Evolutionary conservation across 2,797 vertebrate species (phyloP).

Genomic region (Prunella strophiata): DNA sequence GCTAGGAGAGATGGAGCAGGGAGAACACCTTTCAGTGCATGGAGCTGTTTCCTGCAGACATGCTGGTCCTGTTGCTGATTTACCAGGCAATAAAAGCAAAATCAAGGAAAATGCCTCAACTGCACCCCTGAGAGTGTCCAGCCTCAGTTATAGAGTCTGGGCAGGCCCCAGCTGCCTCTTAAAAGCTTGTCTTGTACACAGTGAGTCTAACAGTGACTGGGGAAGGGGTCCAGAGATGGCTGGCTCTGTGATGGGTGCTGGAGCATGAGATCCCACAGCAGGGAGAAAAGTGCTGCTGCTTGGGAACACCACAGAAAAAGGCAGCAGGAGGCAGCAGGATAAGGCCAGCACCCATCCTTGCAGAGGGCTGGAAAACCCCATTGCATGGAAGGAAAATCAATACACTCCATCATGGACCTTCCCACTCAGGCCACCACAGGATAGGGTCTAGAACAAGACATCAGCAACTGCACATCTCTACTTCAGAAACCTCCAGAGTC

Average conservation of each 20-base stretch:
- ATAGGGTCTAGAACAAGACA: rapidly evolving
- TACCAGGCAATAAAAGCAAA: not conserved
- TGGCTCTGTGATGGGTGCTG: not conserved
- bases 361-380: rapidly evolving
- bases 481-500: not conserved
- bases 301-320: rapidly evolving
- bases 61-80: not conserved
- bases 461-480: rapidly evolving
- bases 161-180: not conserved
- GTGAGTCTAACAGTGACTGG: rapidly evolving
- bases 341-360: not conserved
- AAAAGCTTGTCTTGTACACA: not conserved
- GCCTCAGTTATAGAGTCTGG: not conserved
- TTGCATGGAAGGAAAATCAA: not conserved
- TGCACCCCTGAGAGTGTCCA: not conserved
- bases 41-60: rapidly evolving
- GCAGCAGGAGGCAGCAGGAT: not conserved
- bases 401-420: not conserved
- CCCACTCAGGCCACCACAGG: rapidly evolving
- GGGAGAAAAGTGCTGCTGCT: not conserved
- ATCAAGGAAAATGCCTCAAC: slow-evolving; percentile 1
- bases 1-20: not conserved
- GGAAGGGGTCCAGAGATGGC: not conserved
- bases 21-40: not conserved
- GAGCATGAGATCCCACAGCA: rapidly evolving